Evolutionary conservation across 2,888 invertebrate genomes (phyloP).

Genomic region (Amorpha juglandis): DNA sequence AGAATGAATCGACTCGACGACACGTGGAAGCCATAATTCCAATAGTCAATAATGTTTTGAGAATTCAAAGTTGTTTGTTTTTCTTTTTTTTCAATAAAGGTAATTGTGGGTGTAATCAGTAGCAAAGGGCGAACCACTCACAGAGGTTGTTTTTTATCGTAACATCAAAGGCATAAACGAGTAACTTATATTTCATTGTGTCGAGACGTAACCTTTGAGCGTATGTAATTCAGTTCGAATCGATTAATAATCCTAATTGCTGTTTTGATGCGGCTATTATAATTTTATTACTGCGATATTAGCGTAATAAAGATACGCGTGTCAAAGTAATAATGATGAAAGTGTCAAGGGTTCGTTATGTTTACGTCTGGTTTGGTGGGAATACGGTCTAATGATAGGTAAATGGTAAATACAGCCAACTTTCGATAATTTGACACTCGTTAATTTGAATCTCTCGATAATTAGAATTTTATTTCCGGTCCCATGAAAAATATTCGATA

Average conservation of each 20-base stretch:
- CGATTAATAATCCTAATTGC: background rate
- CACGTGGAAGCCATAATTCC: conserved; percentile 13
- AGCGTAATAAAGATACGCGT: conserved; percentile 21
- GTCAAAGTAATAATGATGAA: conserved; percentile 33
- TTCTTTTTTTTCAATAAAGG: background rate
- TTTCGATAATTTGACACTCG: too few species aligned
- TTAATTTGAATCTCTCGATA: too few species aligned
- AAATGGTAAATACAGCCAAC: too few species aligned
- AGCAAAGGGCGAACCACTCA: background rate
- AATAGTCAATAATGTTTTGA: background rate
- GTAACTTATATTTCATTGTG: conserved; percentile 1
- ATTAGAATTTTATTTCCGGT: too few species aligned
- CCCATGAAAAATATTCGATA: too few species aligned
- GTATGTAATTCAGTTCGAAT: background rate
- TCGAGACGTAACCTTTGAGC: background rate
- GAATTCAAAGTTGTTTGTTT: too few species aligned
- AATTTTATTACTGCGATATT: conserved; percentile 16
- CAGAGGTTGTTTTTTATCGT: conserved; percentile 4
- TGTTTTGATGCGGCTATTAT: background rate
- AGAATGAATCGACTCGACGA: too few species aligned
- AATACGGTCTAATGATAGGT: background rate
- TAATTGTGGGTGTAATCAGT: background rate
- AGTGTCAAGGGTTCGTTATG: conserved; percentile 20
- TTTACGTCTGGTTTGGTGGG: conserved; percentile 7
- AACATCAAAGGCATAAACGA: background rate